phyloP scores from a whole-genome alignment of 2,888 invertebrate species.

The Catotricha subobsoleta region DNA sequence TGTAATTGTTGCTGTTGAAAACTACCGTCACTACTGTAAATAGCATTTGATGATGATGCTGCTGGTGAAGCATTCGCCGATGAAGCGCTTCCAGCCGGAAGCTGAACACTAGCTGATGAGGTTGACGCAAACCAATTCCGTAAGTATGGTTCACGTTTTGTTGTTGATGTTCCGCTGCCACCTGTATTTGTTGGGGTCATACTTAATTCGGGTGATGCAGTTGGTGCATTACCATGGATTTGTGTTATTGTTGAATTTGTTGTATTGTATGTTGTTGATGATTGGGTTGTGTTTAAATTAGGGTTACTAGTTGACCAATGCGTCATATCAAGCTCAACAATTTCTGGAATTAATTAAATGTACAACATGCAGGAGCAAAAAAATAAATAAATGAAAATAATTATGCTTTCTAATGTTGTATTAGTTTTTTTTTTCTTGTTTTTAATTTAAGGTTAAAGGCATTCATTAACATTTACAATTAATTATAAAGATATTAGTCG shows the following conservation, averaged over 20 bases:
- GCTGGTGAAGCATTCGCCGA: conserved; percentile 19
- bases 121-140: conserved; percentile 20
- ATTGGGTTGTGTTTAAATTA: conserved; percentile 5
- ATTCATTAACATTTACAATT: too few relatives aligned
- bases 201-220: conserved; percentile 6
- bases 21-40: neutral
- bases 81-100: conserved; percentile 6
- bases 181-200: neutral
- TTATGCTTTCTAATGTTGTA: too few relatives aligned
- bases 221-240: neutral
- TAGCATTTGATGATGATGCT: conserved; percentile 10
- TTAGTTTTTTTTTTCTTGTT: too few relatives aligned
- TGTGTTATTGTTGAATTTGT: neutral
- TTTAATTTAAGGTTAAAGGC: too few relatives aligned
- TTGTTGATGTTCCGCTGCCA: conserved; percentile 9
- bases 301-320: conserved; percentile 10
- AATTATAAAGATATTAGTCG: too few relatives aligned
- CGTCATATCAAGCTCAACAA: conserved; percentile 14
- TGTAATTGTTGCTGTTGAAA: conserved; percentile 2
- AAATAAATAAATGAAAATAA: too few relatives aligned
- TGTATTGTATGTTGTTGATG: conserved; percentile 1
- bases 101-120: conserved; percentile 8
- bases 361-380: conserved; percentile 2
- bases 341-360: conserved; percentile 13
- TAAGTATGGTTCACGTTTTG: conserved; percentile 18